Percentiles rank a stretch among this genome's conserved stretches.
Conservation (phyloP, 2,113 vertebrate species). For the Sapajus apella region DNA sequence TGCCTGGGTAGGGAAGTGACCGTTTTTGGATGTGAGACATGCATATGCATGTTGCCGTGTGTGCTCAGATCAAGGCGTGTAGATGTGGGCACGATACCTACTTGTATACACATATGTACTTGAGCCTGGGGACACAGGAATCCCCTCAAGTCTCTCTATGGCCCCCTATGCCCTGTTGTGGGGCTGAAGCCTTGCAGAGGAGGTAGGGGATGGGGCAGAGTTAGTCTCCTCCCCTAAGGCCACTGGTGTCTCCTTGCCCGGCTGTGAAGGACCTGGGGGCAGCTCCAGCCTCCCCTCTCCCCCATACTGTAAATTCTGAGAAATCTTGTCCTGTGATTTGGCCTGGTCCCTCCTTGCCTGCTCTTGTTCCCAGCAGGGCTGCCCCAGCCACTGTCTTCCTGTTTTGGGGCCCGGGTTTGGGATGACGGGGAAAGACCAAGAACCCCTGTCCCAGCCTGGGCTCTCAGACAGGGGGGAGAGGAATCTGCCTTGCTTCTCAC, state of each 20-base stretch:
- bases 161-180: not conserved
- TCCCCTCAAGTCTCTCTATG: not conserved
- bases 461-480: not conserved
- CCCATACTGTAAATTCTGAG: constrained; percentile 60
- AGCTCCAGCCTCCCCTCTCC: not conserved
- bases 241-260: too few species aligned
- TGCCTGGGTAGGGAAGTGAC: not conserved
- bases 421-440: not conserved
- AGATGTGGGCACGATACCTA: not conserved
- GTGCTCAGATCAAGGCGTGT: not conserved
- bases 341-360: not conserved
- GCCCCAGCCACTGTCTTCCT: constrained; percentile 44
- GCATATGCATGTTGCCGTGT: not conserved
- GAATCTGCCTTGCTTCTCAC: not conserved
- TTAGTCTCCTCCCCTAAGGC: not conserved
- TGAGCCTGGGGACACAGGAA: not conserved
- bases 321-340: constrained; percentile 34
- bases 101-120: too few species aligned
- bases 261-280: not conserved
- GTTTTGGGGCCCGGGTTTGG: not conserved
- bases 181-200: not conserved
- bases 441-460: too few species aligned
- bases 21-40: not conserved
- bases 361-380: not conserved
- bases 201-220: not conserved